phyloP scores from a whole-genome alignment of 2,113 vertebrate species.

The Sinocyclocheilus rhinocerous region DNA sequence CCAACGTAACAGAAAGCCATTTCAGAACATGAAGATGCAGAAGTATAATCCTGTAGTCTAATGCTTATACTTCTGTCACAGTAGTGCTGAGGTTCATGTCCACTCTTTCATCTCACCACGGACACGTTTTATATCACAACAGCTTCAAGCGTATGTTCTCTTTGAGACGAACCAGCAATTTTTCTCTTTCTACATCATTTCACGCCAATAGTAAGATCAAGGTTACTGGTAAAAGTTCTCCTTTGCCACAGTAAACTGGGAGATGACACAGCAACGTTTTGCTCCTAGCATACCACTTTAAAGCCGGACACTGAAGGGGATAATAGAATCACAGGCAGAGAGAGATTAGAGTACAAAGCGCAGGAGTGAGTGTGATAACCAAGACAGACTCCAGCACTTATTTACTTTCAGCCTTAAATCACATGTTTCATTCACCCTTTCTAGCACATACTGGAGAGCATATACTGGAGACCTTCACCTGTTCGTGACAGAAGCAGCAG shows the following conservation, averaged over 20 bases:
- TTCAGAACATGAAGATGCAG: background rate
- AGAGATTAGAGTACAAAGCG: slow-evolving; percentile 2
- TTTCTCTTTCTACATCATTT: slow-evolving; percentile 44
- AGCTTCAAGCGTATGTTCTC: slow-evolving; percentile 37
- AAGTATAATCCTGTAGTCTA: slow-evolving; percentile 1
- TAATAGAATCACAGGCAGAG: background rate
- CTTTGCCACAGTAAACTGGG: slow-evolving; percentile 42
- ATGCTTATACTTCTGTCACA: slow-evolving; percentile 22
- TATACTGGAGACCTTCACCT: too few relatives aligned
- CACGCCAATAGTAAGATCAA: slow-evolving; percentile 50
- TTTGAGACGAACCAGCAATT: slow-evolving; percentile 33
- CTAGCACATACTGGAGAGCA: background rate
- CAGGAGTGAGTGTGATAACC: background rate
- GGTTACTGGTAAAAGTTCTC: slow-evolving; percentile 40
- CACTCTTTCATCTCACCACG: slow-evolving; percentile 49
- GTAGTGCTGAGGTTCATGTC: slow-evolving; percentile 17
- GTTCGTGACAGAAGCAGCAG: background rate
- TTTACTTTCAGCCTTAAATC: slow-evolving; percentile 5
- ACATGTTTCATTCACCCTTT: background rate
- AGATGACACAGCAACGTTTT: slow-evolving; percentile 37
- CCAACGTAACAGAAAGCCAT: background rate
- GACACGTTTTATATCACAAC: slow-evolving; percentile 30
- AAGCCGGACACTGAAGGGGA: slow-evolving; percentile 1
- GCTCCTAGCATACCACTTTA: slow-evolving; percentile 15
- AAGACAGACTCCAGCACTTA: background rate